phyloP scores from a whole-genome alignment of 2,113 vertebrate species.

The Pagrus major region DNA sequence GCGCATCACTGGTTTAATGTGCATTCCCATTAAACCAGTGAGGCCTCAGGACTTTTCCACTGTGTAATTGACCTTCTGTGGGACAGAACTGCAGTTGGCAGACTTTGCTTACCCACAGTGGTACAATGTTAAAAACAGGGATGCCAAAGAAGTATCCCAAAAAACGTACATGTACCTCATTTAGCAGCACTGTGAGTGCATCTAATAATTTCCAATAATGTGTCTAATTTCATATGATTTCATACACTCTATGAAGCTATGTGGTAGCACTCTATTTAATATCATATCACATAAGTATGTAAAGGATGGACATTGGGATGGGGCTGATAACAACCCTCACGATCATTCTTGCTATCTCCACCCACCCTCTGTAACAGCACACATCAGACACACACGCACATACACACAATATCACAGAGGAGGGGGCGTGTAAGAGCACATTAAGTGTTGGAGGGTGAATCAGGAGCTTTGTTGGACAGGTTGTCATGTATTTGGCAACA shows the following conservation, averaged over 20 bases:
- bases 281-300: background rate
- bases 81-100: background rate
- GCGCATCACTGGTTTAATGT: too few species aligned
- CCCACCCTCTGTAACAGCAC: background rate
- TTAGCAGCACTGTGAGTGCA: too few species aligned
- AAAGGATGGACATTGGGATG: conserved; percentile 4
- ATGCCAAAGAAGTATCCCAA: background rate
- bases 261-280: background rate
- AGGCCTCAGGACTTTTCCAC: background rate
- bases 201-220: background rate
- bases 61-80: background rate
- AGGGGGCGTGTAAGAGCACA: background rate
- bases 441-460: background rate
- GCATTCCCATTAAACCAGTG: background rate
- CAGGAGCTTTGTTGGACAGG: background rate
- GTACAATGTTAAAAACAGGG: background rate
- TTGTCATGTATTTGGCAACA: background rate
- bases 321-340: background rate
- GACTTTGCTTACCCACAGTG: background rate
- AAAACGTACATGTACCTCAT: background rate
- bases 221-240: background rate
- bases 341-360: background rate
- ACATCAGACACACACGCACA: conserved; percentile 12
- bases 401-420: conserved; percentile 1
- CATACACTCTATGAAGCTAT: background rate